Conservation (phyloP, 2,888 invertebrate species). For the Aplocera efformata region DNA sequence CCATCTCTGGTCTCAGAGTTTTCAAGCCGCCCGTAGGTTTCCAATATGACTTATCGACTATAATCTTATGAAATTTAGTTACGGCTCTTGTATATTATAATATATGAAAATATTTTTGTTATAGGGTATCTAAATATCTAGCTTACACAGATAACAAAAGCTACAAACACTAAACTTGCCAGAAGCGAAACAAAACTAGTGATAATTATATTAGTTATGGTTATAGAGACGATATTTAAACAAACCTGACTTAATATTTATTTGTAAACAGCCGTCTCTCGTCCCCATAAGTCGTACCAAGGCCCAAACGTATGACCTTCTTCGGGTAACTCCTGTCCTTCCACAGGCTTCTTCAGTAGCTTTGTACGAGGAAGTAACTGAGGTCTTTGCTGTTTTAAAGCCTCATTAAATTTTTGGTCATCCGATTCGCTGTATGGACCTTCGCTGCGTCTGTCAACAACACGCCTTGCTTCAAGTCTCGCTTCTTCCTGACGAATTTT, state of each 20-base stretch:
- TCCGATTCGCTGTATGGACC: slow-evolving; percentile 75
- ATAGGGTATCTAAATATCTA: too few relatives aligned
- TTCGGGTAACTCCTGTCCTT: slow-evolving; percentile 72
- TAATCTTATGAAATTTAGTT: too few relatives aligned
- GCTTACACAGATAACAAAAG: slow-evolving; percentile 8
- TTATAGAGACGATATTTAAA: slow-evolving; percentile 29
- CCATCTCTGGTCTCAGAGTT: too few relatives aligned
- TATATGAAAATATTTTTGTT: too few relatives aligned
- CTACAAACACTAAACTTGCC: slow-evolving; percentile 11
- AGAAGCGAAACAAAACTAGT: not conserved
- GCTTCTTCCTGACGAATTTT: slow-evolving; percentile 75
- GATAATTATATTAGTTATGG: slow-evolving; percentile 6
- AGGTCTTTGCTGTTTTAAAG: slow-evolving; percentile 72
- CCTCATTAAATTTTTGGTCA: slow-evolving; percentile 79
- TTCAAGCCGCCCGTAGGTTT: too few relatives aligned
- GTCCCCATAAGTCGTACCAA: slow-evolving; percentile 94
- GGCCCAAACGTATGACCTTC: slow-evolving; percentile 90
- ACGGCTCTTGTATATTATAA: too few relatives aligned
- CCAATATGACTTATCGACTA: too few relatives aligned
- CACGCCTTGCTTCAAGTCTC: slow-evolving; percentile 64
- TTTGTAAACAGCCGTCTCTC: slow-evolving; percentile 84
- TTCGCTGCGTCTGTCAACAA: slow-evolving; percentile 62
- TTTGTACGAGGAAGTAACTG: slow-evolving; percentile 86
- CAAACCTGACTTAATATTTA: slow-evolving; percentile 53
- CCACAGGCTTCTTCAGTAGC: slow-evolving; percentile 80